A percentile compares a stretch with the other conserved stretches of the same genome.
These are phyloP conservation scores for Chrysolina haemoptera DNA, from an alignment of 2,888 invertebrate species.

Conservation along the genomic window DNA sequence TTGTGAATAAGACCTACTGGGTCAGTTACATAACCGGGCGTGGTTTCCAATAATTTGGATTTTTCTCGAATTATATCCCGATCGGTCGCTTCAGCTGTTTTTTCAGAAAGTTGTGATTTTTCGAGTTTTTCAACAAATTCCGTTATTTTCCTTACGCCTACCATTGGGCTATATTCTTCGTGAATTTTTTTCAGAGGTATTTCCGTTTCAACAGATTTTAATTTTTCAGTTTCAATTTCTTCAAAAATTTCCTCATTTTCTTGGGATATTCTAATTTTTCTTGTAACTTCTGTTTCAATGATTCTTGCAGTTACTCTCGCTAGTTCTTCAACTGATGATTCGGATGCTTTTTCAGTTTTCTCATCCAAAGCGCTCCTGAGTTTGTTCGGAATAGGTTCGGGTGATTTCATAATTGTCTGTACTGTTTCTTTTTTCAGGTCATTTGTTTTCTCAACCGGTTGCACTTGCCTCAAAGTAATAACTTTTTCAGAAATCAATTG, in stretches of 20 bases:
- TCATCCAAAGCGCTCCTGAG: neutral
- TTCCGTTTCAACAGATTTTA: neutral
- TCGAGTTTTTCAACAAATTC: too few relatives aligned
- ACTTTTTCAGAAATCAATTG: conserved; percentile 31
- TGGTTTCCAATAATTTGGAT: too few relatives aligned
- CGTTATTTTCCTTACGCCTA: too few relatives aligned
- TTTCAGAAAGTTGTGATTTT: too few relatives aligned
- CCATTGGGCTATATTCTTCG: too few relatives aligned
- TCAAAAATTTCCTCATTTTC: neutral
- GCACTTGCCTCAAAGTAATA: neutral
- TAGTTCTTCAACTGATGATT: neutral
- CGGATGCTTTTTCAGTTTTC: neutral
- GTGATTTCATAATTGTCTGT: neutral
- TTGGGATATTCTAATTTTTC: neutral
- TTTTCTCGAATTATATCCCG: too few relatives aligned
- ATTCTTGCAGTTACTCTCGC: neutral
- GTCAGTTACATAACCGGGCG: too few relatives aligned
- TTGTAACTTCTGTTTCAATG: neutral
- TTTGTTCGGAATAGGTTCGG: neutral
- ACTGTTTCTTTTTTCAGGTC: too few relatives aligned
- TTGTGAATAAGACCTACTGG: too few relatives aligned
- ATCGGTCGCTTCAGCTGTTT: too few relatives aligned
- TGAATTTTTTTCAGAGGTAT: too few relatives aligned
- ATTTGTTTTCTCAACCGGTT: too few relatives aligned
- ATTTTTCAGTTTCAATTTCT: conserved; percentile 1